Conservation (phyloP, 1,140 invertebrate genomes). For the Ceratosolen solmsi region DNA sequence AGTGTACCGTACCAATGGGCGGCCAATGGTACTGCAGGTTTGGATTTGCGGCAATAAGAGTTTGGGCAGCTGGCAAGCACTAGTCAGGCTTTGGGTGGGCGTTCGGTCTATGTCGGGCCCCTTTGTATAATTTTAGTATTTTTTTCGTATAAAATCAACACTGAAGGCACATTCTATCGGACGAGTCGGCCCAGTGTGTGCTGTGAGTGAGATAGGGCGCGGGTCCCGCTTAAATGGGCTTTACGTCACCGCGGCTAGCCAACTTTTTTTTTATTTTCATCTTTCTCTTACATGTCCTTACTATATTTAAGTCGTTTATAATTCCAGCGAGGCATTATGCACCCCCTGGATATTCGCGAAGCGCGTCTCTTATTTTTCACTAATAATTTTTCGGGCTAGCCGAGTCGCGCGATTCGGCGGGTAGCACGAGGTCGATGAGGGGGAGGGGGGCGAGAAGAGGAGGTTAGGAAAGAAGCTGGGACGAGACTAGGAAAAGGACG, state of each 20-base stretch:
- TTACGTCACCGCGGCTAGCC: conserved; percentile 68
- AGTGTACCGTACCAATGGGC: neutral
- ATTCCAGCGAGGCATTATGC: conserved; percentile 67
- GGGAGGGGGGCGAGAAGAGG: conserved; percentile 10
- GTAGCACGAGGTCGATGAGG: conserved; percentile 22
- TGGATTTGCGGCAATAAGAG: conserved; percentile 40
- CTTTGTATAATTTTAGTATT: conserved; percentile 80
- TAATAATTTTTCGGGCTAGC: conserved; percentile 50
- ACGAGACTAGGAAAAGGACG: too few relatives aligned
- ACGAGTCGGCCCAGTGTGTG: conserved; percentile 87
- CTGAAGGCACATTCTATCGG: conserved; percentile 92
- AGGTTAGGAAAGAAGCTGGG: too few relatives aligned
- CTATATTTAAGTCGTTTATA: conserved; percentile 65
- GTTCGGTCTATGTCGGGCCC: conserved; percentile 88
- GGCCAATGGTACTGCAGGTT: neutral
- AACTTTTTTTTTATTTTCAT: conserved; percentile 57
- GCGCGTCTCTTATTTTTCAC: conserved; percentile 49
- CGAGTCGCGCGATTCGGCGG: conserved; percentile 56
- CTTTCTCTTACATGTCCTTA: conserved; percentile 8
- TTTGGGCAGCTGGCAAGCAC: conserved; percentile 72
- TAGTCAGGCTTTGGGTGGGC: conserved; percentile 79
- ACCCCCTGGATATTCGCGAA: conserved; percentile 59
- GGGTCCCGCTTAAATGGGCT: conserved; percentile 65
- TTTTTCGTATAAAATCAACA: conserved; percentile 88
- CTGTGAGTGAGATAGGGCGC: conserved; percentile 75